phyloP scores from a whole-genome alignment of 2,888 invertebrate genomes.

The Omphaloscelis lunosa region DNA sequence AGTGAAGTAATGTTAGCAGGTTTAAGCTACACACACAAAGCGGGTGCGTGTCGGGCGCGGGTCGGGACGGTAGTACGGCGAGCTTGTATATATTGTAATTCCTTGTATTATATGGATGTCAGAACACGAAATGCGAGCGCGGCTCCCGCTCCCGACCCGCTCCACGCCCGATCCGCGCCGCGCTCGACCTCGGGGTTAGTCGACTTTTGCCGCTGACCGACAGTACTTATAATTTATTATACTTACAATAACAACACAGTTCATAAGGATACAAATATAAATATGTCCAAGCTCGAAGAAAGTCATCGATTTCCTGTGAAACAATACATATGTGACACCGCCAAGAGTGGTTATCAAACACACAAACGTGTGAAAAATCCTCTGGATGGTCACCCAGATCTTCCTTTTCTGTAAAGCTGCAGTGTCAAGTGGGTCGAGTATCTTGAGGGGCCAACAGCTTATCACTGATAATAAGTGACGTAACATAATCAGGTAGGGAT shows the following conservation, averaged over 20 bases:
- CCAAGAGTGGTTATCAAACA: neutral
- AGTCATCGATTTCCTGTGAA: constrained; percentile 24
- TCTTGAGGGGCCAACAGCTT: constrained; percentile 22
- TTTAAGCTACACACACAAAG: too few relatives aligned
- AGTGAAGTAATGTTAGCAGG: too few relatives aligned
- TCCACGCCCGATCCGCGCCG: too few relatives aligned
- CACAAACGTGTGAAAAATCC: neutral
- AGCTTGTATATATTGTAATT: too few relatives aligned
- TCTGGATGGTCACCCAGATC: constrained; percentile 28
- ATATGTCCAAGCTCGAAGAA: constrained; percentile 40
- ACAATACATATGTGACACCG: neutral
- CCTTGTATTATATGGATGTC: too few relatives aligned
- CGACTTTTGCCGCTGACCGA: neutral
- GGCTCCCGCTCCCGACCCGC: too few relatives aligned
- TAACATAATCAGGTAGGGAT: constrained; percentile 18
- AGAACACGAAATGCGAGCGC: too few relatives aligned
- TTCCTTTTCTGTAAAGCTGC: constrained; percentile 1
- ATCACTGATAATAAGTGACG: constrained; percentile 34
- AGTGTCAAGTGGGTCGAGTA: constrained; percentile 8
- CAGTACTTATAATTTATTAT: neutral
- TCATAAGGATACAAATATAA: constrained; percentile 31
- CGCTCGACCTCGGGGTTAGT: neutral
- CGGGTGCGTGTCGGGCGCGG: too few relatives aligned
- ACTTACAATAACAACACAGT: constrained; percentile 19
- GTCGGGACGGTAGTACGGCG: too few relatives aligned